Evolutionary conservation across 2,113 vertebrate genomes (phyloP).

Genomic region (Phainopepla nitens): DNA sequence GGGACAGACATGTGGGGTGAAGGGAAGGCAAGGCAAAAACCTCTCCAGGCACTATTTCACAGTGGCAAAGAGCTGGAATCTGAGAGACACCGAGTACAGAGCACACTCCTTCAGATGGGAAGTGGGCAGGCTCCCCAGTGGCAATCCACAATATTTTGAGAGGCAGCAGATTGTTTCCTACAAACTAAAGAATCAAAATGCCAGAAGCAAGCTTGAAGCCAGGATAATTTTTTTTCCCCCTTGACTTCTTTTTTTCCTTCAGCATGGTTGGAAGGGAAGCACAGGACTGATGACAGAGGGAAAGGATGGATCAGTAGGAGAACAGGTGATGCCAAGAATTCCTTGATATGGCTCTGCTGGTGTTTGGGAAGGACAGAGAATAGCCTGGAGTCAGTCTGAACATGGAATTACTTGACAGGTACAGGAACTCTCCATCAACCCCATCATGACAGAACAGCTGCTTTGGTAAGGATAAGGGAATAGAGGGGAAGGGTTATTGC

Average conservation of each 20-base stretch:
- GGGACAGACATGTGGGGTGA: neutral
- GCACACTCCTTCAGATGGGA: neutral
- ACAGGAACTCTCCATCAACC: neutral
- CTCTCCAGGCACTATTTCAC: neutral
- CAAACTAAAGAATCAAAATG: neutral
- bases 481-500: fast-evolving
- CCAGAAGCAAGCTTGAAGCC: conserved; percentile 8
- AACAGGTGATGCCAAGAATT: neutral
- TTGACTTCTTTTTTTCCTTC: neutral
- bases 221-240: neutral
- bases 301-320: neutral
- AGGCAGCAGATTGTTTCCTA: conserved; percentile 44
- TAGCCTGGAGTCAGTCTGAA: neutral
- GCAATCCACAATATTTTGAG: conserved; percentile 33
- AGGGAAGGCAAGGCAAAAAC: neutral
- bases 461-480: neutral
- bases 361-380: neutral
- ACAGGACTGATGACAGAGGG: neutral
- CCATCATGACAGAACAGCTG: neutral
- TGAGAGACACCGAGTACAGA: fast-evolving
- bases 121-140: neutral
- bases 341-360: neutral
- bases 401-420: neutral
- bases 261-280: neutral
- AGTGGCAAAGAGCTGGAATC: neutral